Percentiles rank a stretch among this genome's conserved stretches.
These are phyloP conservation scores for Leguminivora glycinivorella DNA, from an alignment of 1,140 invertebrate species.

Conservation along the genomic window DNA sequence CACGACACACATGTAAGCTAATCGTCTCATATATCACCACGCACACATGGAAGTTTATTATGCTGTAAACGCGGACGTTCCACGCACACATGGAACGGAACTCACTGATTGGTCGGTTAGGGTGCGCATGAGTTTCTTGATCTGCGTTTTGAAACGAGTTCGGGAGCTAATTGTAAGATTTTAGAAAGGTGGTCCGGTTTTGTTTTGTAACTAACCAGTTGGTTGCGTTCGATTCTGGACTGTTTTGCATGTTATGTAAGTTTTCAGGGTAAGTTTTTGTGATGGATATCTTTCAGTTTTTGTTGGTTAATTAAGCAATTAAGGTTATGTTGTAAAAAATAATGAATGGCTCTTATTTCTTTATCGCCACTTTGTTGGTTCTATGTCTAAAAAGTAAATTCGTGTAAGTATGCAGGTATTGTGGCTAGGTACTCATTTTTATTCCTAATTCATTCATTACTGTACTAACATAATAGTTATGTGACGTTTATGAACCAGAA, in stretches of 20 bases:
- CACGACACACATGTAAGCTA: conserved; percentile 24
- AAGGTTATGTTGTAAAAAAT: conserved; percentile 36
- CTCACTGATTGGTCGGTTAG: conserved; percentile 42
- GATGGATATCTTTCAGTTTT: conserved; percentile 24
- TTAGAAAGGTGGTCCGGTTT: conserved; percentile 65
- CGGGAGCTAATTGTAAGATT: conserved; percentile 63
- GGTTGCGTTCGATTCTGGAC: conserved; percentile 33
- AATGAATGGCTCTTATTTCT: background rate
- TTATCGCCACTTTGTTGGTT: background rate
- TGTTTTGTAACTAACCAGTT: conserved; percentile 41
- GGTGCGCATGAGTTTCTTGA: conserved; percentile 58
- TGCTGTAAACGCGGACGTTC: conserved; percentile 31
- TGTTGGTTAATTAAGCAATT: conserved; percentile 27
- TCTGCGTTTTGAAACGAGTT: conserved; percentile 64
- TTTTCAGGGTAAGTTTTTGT: conserved; percentile 22
- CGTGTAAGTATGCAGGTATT: conserved; percentile 32
- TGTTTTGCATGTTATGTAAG: conserved; percentile 25
- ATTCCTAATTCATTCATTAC: no score
- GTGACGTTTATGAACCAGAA: no score
- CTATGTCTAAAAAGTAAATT: conserved; percentile 32
- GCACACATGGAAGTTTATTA: conserved; percentile 32
- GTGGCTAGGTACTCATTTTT: no score
- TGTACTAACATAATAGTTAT: no score
- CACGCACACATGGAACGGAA: conserved; percentile 39
- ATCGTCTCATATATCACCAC: conserved; percentile 52